A percentile compares a stretch with the other conserved stretches of the same genome.
These are phyloP conservation scores for Aphis gossypii DNA, from an alignment of 1,140 invertebrate species.

Conservation along the genomic window DNA sequence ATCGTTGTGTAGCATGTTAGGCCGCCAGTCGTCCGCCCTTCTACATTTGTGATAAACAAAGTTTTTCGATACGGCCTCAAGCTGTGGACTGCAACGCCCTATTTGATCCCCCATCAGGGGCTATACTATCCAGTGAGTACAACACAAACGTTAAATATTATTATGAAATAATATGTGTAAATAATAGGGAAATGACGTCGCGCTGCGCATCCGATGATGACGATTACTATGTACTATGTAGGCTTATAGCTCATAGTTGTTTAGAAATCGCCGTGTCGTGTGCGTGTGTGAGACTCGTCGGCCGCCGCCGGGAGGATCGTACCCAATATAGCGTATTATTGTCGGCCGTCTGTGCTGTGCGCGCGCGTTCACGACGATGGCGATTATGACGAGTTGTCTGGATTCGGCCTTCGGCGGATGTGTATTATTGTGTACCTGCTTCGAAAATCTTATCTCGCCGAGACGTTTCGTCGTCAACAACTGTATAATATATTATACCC, in stretches of 20 bases:
- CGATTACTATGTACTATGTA: neutral
- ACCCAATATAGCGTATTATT: neutral
- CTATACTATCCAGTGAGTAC: conserved; percentile 55
- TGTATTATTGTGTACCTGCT: neutral
- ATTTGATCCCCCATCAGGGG: conserved; percentile 57
- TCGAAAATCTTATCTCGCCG: neutral
- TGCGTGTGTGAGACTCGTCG: neutral
- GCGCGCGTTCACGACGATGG: neutral
- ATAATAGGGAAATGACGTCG: neutral
- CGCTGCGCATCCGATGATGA: neutral
- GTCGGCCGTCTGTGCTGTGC: too few relatives aligned
- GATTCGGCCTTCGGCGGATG: neutral
- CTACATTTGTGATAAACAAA: conserved; percentile 49
- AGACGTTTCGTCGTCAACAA: neutral
- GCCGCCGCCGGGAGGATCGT: neutral
- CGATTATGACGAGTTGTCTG: neutral
- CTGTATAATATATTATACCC: neutral
- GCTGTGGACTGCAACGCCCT: conserved; percentile 55
- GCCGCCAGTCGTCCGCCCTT: conserved; percentile 1
- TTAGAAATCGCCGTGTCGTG: neutral
- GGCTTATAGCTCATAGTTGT: neutral
- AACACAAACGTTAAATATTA: neutral
- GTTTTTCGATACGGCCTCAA: conserved; percentile 50
- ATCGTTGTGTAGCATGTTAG: conserved; percentile 30
- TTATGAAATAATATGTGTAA: neutral